A percentile compares a stretch with the other conserved stretches of the same genome.
Evolutionary conservation across 2,888 invertebrate genomes (phyloP).

Genomic region (Auanema freiburgensis): DNA sequence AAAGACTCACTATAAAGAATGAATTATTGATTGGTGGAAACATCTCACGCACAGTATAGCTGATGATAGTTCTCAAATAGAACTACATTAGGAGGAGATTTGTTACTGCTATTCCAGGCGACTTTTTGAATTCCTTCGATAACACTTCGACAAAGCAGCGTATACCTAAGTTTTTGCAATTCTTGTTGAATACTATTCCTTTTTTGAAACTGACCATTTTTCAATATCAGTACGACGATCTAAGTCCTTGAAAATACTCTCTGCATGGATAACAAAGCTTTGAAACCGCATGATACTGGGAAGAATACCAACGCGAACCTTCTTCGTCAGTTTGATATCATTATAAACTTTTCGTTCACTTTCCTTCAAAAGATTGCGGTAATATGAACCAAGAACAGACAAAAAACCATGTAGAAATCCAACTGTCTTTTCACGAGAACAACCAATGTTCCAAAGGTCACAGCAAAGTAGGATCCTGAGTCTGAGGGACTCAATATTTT

Average conservation of each 20-base stretch:
- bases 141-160: conserved; percentile 70
- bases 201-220: conserved; percentile 75
- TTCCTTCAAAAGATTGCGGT: conserved; percentile 28
- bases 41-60: conserved; percentile 75
- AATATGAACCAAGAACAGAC: not conserved
- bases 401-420: conserved; percentile 79
- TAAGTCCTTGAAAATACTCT: conserved; percentile 82
- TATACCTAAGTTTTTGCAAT: conserved; percentile 34
- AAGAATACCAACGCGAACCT: conserved; percentile 55
- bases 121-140: conserved; percentile 80
- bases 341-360: conserved; percentile 35
- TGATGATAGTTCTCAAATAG: conserved; percentile 96
- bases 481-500: conserved; percentile 78
- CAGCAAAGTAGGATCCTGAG: conserved; percentile 82
- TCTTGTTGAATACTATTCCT: too few species aligned
- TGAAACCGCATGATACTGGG: conserved; percentile 51
- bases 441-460: conserved; percentile 79
- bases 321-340: conserved; percentile 49
- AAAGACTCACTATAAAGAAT: conserved; percentile 70
- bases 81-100: conserved; percentile 88
- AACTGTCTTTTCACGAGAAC: conserved; percentile 87
- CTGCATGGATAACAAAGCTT: conserved; percentile 80
- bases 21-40: not conserved
- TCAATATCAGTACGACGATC: conserved; percentile 86
- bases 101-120: conserved; percentile 78